Evolutionary conservation across 2,888 invertebrate species (phyloP).

Genomic region (Lissonota sp.): DNA sequence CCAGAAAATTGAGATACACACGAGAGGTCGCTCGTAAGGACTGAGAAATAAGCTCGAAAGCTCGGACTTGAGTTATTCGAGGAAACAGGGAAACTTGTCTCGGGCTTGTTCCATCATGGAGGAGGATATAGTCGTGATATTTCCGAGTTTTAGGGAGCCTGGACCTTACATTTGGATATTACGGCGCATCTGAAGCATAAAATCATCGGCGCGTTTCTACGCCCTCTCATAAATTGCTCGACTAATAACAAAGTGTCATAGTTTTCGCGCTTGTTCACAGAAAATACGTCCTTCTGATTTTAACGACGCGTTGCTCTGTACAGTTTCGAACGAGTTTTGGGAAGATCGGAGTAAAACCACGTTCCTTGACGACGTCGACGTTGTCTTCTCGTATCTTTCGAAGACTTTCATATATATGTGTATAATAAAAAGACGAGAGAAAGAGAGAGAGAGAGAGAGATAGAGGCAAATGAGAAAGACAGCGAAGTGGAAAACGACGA

Average conservation of each 20-base stretch:
- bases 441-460: not conserved
- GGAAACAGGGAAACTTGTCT: conserved; percentile 39
- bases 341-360: conserved; percentile 19
- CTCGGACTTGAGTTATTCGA: not conserved
- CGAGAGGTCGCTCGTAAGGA: conserved; percentile 34
- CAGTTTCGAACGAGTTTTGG: conserved; percentile 15
- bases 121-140: not conserved
- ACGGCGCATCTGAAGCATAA: not conserved
- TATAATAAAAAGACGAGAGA: not conserved
- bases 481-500: not conserved
- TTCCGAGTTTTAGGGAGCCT: conserved; percentile 9
- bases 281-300: too few species aligned
- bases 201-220: conserved; percentile 22
- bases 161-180: conserved; percentile 2
- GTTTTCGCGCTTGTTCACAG: too few species aligned
- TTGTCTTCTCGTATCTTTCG: conserved; percentile 18
- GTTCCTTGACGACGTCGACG: conserved; percentile 29
- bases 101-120: conserved; percentile 35
- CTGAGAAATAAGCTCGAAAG: not conserved
- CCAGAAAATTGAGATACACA: not conserved
- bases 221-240: not conserved
- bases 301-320: not conserved
- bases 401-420: not conserved
- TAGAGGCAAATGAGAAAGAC: not conserved
- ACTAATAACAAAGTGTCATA: not conserved